A percentile compares a stretch with the other conserved stretches of the same genome.
These are phyloP conservation scores for Anguilla japonica DNA, from an alignment of 2,113 vertebrate genomes.

Conservation along the genomic window DNA sequence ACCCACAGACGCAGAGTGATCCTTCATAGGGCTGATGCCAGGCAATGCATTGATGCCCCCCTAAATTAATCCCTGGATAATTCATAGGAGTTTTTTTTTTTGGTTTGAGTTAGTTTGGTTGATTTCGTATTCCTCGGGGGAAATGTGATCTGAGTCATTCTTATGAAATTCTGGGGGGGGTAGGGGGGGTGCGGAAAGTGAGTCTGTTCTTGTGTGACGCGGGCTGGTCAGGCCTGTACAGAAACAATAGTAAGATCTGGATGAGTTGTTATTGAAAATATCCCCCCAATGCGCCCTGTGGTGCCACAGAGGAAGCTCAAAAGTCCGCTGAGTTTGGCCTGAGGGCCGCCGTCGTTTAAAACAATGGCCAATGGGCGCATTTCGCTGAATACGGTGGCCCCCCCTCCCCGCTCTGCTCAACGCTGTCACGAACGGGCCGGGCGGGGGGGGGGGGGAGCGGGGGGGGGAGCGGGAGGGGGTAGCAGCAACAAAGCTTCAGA, in stretches of 20 bases:
- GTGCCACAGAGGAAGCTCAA: neutral
- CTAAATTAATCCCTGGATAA: neutral
- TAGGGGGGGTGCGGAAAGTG: no score
- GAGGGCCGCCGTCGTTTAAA: constrained; percentile 19
- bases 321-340: constrained; percentile 37
- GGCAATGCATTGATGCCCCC: neutral
- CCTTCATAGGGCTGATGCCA: neutral
- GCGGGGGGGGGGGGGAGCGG: no score
- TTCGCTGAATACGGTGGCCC: constrained; percentile 20
- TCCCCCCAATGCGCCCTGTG: neutral
- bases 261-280: neutral
- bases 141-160: neutral
- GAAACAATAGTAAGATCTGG: constrained; percentile 1
- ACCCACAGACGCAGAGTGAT: neutral
- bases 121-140: neutral
- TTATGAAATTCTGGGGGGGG: neutral
- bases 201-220: neutral
- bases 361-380: constrained; percentile 19
- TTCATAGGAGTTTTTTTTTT: neutral
- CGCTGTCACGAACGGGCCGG: constrained; percentile 5
- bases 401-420: constrained; percentile 6
- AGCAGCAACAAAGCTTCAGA: constrained; percentile 17
- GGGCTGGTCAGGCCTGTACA: neutral
- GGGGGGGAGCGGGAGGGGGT: no score
- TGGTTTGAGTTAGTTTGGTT: neutral